These are phyloP conservation scores for Scaptomyza parva DNA, from an alignment of 2,888 invertebrate genomes.

Conservation along the genomic window DNA sequence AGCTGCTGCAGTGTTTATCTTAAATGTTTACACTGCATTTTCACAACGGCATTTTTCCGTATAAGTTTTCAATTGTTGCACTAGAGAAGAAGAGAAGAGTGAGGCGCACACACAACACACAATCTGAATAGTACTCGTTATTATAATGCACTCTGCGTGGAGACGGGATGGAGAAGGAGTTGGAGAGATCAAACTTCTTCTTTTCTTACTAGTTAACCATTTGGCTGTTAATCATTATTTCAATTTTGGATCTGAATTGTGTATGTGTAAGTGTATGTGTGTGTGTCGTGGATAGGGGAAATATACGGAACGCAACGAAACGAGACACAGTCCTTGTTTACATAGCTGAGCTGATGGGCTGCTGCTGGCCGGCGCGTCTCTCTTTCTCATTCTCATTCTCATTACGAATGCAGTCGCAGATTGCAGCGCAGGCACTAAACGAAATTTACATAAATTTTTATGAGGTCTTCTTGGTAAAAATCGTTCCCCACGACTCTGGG, in stretches of 20 bases:
- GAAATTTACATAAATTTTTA: conserved; percentile 81
- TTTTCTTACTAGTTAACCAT: conserved; percentile 2
- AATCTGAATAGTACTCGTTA: conserved; percentile 2
- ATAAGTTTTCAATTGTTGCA: conserved; percentile 73
- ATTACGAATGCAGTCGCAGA: conserved; percentile 75
- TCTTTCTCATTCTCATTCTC: conserved; percentile 71
- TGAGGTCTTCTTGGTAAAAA: conserved; percentile 60
- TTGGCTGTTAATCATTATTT: conserved; percentile 75
- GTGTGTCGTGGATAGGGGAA: neutral
- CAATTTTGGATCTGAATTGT: conserved; percentile 57
- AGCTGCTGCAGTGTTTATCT: conserved; percentile 52
- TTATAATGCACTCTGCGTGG: conserved; percentile 16
- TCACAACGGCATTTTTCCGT: conserved; percentile 72
- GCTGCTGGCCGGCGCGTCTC: conserved; percentile 30
- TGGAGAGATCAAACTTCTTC: conserved; percentile 7
- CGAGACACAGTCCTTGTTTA: conserved; percentile 60
- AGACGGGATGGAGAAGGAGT: conserved; percentile 11
- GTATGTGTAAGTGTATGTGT: neutral
- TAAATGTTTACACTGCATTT: conserved; percentile 74
- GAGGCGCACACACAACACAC: conserved; percentile 25
- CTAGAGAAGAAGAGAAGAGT: no score
- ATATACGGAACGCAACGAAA: neutral
- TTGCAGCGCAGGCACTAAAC: conserved; percentile 73
- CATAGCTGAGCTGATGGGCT: no score
- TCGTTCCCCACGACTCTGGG: conserved; percentile 30